Base-by-base conservation (phyloP, 2,888 invertebrate species). In the Lithosia quadra region DNA sequence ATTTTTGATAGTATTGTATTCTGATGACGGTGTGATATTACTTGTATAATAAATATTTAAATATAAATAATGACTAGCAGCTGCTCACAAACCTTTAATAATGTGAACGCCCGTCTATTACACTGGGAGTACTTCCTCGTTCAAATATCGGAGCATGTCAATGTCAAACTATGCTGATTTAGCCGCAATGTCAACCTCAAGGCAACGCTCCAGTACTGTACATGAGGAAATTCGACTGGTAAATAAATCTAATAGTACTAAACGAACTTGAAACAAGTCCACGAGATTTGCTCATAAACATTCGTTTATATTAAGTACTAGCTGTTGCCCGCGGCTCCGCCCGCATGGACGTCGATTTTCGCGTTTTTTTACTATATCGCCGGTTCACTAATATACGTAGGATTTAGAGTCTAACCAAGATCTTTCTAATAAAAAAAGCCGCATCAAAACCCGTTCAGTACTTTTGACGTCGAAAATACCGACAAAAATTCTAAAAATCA, bases 141-240 rank as follows among this genome's bases (percentile, higher is more conserved):
- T 89, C 84, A 84, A 90, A 90, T 90, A 91, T 90, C 89, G 88
- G 89, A 90, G 89, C 90, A 88, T 91, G 90, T 92, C 93, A 94
- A 92, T 94, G 94, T 87, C 92, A 84, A 83, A 88, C 79, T 78
- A 86, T 86, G 90, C 92, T 89, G 88, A 94, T 92, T 92, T 93
- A 93, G 91, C 86, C 85, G 84, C 93, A 93, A 92, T 92, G 92
- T 88, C 91, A 90, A 85, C 80, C 77, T 82, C 92, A 94, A 94
- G 94, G 93, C 81, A 82, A 91, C 75, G 75, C 80, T 72, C 24
- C 65, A 64, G 67, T 77, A n/a, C n/a, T n/a, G n/a, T n/a, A 84
- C 82, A 86, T 83, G 86, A 91, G 91, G 90, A 92, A 90, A 87
- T 86, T 73, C 78, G 76, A 79, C 81, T 77, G 81, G 75, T 82